Evolutionary conservation across 2,797 vertebrate species (phyloP).

Genomic region (Loriculus beryllinus): DNA sequence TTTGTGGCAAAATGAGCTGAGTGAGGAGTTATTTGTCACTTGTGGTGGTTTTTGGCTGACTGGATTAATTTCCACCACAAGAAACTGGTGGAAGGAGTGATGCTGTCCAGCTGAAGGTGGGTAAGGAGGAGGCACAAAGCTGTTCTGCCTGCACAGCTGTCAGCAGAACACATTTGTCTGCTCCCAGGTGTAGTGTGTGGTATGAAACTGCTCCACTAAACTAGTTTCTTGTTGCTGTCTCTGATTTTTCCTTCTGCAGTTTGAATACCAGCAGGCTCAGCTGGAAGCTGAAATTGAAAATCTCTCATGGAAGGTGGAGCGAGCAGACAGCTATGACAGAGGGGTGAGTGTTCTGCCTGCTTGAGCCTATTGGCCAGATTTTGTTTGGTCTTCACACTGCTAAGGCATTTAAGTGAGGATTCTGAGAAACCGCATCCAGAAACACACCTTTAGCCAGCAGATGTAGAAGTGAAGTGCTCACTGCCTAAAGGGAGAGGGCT

Average conservation of each 20-base stretch:
- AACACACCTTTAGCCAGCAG: background rate
- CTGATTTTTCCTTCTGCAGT: conserved; percentile 77
- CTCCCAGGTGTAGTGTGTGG: background rate
- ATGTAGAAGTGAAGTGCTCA: background rate
- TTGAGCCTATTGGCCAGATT: background rate
- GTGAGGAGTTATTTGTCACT: background rate
- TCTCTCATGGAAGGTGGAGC: conserved; percentile 97
- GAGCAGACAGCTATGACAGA: conserved; percentile 95
- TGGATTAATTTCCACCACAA: background rate
- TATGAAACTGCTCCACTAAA: conserved; percentile 1
- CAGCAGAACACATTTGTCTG: background rate
- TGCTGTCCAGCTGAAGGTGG: background rate
- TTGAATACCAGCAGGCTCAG: conserved; percentile 99
- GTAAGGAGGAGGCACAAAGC: background rate
- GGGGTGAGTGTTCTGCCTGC: conserved; percentile 79
- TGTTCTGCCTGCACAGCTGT: background rate
- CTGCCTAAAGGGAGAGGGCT: background rate
- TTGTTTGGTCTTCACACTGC: background rate
- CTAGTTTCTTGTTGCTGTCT: background rate
- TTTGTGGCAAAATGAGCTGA: background rate
- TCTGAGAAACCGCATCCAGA: background rate
- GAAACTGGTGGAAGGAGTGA: background rate
- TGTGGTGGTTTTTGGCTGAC: background rate
- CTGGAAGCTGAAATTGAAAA: conserved; percentile 99
- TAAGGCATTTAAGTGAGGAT: background rate